Conservation (phyloP, 2,888 invertebrate species). For the Ypsolopha scabrella region DNA sequence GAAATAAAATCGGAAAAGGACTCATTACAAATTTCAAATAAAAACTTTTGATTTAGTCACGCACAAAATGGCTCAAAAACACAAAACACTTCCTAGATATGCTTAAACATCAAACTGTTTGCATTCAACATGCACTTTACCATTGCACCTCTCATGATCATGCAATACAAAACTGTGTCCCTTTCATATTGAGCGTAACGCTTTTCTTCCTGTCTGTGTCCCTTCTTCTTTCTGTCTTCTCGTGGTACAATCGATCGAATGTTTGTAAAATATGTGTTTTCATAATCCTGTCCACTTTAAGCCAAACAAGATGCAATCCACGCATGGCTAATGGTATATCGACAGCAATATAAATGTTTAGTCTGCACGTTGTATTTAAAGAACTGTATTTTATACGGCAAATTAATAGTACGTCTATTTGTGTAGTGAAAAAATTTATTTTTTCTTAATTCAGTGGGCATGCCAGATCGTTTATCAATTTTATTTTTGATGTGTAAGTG, state of each 20-base stretch:
- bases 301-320: slow-evolving; percentile 30
- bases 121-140: slow-evolving; percentile 29
- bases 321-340: slow-evolving; percentile 58
- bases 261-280: slow-evolving; percentile 37
- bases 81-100: slow-evolving; percentile 30
- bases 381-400: slow-evolving; percentile 33
- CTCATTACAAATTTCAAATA: not conserved
- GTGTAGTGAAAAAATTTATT: slow-evolving; percentile 46
- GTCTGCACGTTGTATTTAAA: slow-evolving; percentile 63
- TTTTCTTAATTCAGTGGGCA: slow-evolving; percentile 42
- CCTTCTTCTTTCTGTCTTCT: slow-evolving; percentile 42
- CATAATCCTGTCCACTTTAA: slow-evolving; percentile 36
- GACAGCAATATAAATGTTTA: slow-evolving; percentile 56
- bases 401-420: slow-evolving; percentile 32
- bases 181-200: slow-evolving; percentile 29
- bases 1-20: not conserved
- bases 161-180: slow-evolving; percentile 36
- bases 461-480: slow-evolving; percentile 33
- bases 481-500: slow-evolving; percentile 27
- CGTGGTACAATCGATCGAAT: slow-evolving; percentile 17
- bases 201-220: slow-evolving; percentile 36
- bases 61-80: slow-evolving; percentile 59
- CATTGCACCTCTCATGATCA: slow-evolving; percentile 51
- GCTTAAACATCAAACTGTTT: slow-evolving; percentile 31
- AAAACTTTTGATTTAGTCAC: slow-evolving; percentile 15